Conservation (phyloP, 2,888 invertebrate genomes). For the Ferrisia virgata region DNA sequence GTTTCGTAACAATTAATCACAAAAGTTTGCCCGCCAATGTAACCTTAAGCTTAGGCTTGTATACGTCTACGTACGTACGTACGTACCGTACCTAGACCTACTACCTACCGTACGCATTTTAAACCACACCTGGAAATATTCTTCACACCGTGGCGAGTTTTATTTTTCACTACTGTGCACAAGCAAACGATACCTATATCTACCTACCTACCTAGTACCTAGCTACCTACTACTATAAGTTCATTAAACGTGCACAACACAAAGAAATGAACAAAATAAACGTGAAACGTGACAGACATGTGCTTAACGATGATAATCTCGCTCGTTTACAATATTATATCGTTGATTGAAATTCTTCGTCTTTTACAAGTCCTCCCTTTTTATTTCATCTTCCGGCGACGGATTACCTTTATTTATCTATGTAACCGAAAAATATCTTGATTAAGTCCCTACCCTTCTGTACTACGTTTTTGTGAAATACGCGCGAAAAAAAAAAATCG, state of each 20-base stretch:
- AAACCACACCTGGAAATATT: not conserved
- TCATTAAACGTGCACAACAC: not conserved
- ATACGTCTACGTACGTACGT: too few relatives aligned
- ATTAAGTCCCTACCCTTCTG: not conserved
- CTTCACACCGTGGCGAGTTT: not conserved
- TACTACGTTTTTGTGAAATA: not conserved
- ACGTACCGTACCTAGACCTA: too few relatives aligned
- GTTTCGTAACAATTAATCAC: slow-evolving; percentile 9
- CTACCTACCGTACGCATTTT: too few relatives aligned
- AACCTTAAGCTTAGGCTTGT: not conserved
- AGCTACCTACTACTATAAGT: too few relatives aligned
- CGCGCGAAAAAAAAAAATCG: not conserved
- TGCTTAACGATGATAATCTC: slow-evolving; percentile 27
- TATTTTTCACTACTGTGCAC: not conserved
- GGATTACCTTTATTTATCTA: not conserved
- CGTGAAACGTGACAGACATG: slow-evolving; percentile 19
- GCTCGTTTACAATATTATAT: slow-evolving; percentile 15
- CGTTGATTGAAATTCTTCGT: slow-evolving; percentile 29
- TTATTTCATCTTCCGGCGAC: not conserved
- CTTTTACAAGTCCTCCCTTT: not conserved
- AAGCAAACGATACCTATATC: too few relatives aligned
- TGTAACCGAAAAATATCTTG: slow-evolving; percentile 11
- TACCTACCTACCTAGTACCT: too few relatives aligned
- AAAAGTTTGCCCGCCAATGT: not conserved
- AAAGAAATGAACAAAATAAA: slow-evolving; percentile 26